phyloP scores from a whole-genome alignment of 1,140 invertebrate genomes.

The Geopemphigus sp. region DNA sequence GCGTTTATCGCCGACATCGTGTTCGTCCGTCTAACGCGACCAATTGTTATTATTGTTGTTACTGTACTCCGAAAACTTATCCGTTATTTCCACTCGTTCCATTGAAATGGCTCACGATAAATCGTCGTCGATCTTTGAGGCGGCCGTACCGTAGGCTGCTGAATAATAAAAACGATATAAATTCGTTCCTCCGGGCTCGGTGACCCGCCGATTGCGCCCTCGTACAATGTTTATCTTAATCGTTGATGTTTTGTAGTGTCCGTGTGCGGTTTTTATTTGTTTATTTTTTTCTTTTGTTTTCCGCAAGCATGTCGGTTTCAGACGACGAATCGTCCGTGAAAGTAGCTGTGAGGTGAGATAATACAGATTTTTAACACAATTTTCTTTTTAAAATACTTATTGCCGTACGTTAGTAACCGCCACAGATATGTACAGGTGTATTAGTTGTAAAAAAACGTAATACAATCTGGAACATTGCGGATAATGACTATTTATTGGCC shows the following conservation, averaged over 20 bases:
- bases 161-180: no score
- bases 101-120: neutral
- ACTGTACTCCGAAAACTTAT: no score
- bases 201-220: neutral
- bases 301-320: slow-evolving; percentile 23
- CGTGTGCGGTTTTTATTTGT: neutral
- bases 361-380: neutral
- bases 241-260: neutral
- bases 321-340: slow-evolving; percentile 51
- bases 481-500: neutral
- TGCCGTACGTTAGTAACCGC: neutral
- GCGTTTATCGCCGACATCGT: neutral
- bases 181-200: neutral
- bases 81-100: no score
- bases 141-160: neutral
- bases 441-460: neutral
- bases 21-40: no score
- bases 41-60: no score
- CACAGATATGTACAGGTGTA: neutral
- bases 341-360: slow-evolving; percentile 51
- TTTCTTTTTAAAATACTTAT: neutral
- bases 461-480: neutral
- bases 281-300: neutral
- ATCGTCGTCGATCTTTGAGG: neutral
- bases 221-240: neutral